phyloP scores from a whole-genome alignment of 2,113 vertebrate species.

The Micronisus gabar region DNA sequence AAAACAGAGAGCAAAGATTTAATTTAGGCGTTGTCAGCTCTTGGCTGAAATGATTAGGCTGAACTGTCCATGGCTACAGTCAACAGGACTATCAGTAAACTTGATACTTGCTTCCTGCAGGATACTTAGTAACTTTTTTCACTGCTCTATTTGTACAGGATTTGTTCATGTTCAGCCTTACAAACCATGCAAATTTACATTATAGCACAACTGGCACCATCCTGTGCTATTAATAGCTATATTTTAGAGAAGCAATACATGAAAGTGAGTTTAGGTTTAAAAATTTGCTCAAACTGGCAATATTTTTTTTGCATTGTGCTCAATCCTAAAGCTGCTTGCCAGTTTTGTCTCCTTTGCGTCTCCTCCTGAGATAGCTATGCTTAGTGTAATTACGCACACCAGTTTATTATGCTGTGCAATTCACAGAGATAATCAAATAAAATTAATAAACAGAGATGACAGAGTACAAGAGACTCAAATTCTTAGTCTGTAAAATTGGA shows the following conservation, averaged over 20 bases:
- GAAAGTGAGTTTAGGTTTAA: neutral
- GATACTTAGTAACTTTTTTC: neutral
- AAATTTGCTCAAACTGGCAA: neutral
- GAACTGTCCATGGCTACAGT: neutral
- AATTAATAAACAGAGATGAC: neutral
- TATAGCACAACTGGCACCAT: neutral
- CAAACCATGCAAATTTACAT: neutral
- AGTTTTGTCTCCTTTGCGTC: neutral
- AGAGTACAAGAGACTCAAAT: neutral
- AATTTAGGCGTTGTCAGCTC: neutral
- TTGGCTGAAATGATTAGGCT: neutral
- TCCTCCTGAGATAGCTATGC: neutral
- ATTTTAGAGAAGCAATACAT: neutral
- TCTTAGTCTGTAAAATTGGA: neutral
- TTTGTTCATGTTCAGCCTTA: neutral
- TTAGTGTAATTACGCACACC: neutral
- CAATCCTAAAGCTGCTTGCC: neutral
- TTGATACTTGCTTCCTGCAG: neutral
- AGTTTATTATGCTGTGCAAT: neutral
- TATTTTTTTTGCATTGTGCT: neutral
- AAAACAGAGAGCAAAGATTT: neutral
- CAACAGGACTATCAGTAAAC: neutral
- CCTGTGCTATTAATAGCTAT: rapidly evolving
- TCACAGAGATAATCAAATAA: neutral
- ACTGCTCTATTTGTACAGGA: neutral